Evolutionary conservation across 2,113 vertebrate species (phyloP).

Genomic region (Brienomyrus longianalis): DNA sequence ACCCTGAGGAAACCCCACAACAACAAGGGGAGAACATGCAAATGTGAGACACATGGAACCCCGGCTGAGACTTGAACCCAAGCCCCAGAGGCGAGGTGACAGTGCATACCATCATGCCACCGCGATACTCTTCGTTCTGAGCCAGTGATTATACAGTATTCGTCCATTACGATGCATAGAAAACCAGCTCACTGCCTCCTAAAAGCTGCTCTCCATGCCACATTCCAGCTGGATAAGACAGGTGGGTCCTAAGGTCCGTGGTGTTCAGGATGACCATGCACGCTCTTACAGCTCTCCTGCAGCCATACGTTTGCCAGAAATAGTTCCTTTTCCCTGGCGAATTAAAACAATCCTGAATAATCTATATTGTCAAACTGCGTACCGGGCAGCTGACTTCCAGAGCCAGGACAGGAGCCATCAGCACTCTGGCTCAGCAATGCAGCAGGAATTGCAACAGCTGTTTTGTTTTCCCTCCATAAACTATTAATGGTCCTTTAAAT

Average conservation of each 20-base stretch:
- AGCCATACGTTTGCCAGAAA: not conserved
- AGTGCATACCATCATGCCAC: not conserved
- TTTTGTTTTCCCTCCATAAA: not conserved
- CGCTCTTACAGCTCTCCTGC: not conserved
- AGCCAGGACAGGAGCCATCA: not conserved
- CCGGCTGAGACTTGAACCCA: not conserved
- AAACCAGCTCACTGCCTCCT: conserved; percentile 43
- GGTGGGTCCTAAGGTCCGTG: not conserved
- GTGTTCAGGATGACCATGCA: not conserved
- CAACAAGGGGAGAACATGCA: not conserved
- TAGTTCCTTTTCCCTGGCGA: not conserved
- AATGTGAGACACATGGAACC: not conserved
- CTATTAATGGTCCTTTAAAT: not conserved
- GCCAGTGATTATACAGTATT: not conserved
- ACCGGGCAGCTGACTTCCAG: not conserved
- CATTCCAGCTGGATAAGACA: not conserved
- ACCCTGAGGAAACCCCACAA: not conserved
- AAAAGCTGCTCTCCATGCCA: conserved; percentile 61
- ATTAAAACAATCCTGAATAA: not conserved
- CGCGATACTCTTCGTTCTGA: not conserved
- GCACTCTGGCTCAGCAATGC: not conserved
- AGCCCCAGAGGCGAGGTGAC: not conserved
- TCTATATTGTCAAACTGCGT: not conserved
- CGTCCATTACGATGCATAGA: not conserved
- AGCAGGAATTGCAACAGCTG: not conserved